Conservation (phyloP, 2,888 invertebrate genomes). For the Nomada hirtipes region DNA sequence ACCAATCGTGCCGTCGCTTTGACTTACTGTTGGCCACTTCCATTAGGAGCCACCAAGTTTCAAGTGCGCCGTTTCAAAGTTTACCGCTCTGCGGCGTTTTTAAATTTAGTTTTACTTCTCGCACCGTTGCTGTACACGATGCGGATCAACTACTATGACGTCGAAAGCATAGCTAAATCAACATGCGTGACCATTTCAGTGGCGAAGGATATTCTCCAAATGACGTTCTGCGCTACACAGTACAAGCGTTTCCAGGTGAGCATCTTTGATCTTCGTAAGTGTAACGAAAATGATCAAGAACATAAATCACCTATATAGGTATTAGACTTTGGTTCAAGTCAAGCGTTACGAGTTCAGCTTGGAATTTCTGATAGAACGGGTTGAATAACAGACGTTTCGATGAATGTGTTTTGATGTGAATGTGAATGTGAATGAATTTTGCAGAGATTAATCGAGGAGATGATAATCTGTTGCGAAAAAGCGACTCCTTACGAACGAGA, state of each 20-base stretch:
- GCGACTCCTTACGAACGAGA: slow-evolving; percentile 58
- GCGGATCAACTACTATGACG: slow-evolving; percentile 24
- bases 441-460: slow-evolving; percentile 49
- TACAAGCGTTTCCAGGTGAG: slow-evolving; percentile 56
- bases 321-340: too few relatives aligned
- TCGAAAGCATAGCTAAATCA: slow-evolving; percentile 30
- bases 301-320: too few relatives aligned
- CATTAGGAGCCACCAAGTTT: slow-evolving; percentile 27
- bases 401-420: not conserved
- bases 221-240: not conserved
- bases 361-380: too few relatives aligned
- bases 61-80: slow-evolving; percentile 43
- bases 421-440: too few relatives aligned
- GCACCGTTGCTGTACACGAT: slow-evolving; percentile 41
- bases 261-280: too few relatives aligned
- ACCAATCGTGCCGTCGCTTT: slow-evolving; percentile 40
- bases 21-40: slow-evolving; percentile 59
- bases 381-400: too few relatives aligned
- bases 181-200: not conserved
- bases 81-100: slow-evolving; percentile 23
- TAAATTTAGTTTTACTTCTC: slow-evolving; percentile 32
- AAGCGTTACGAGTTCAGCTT: not conserved
- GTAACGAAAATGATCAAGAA: too few relatives aligned
- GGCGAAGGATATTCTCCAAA: not conserved
- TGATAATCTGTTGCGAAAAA: slow-evolving; percentile 59